Evolutionary conservation across 2,888 invertebrate genomes (phyloP), one percentile per base, ranked within the genome.

Genomic region (Lamellibrachia satsuma): DNA sequence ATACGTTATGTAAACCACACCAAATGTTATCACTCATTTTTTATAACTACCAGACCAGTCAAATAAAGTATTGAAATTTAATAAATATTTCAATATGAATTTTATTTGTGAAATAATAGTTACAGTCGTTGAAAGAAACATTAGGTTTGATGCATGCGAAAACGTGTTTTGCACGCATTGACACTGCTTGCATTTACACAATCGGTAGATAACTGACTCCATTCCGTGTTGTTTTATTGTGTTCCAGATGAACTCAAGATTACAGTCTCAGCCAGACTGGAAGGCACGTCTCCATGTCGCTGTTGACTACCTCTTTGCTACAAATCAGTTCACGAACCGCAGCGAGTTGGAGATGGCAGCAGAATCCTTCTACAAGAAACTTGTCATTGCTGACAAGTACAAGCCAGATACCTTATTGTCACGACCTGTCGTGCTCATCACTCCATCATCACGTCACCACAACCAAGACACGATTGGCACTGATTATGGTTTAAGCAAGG

Each of bases 401-500:
- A 97, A 97, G 96, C 96, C 98, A 97, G 92, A 97, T 95, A 92
- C 97, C 96, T 93, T 97, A 97, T 96, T 98, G 98, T 95, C 97
- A 96, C 96, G 96, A 75, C 52, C 52, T 7, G 97, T 99, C 52
- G 97, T 98, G 93, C 97, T 99, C 94, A 97, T 99, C 95, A 98
- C 98, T 96, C 99, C 99, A 93, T 97, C 98, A 95, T 98, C 98
- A 96, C 98, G 98, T 97, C 96, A 96, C 39, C 96, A 96, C 51
- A 96, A 96, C 96, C 98, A 98, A 94, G 97, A 98, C 15, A 75
- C 52, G 95, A 97, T 98, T 94, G 98, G 98, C 94, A 97, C 98
- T 94, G 99, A 99, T 97, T 99, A 99, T 97, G 98, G 98, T 93
- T 97, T 99, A 94, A 97, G 98, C 95, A 97, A 98, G 97, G 98